Conservation (phyloP, 2,797 vertebrate genomes). For the Gila robusta region DNA sequence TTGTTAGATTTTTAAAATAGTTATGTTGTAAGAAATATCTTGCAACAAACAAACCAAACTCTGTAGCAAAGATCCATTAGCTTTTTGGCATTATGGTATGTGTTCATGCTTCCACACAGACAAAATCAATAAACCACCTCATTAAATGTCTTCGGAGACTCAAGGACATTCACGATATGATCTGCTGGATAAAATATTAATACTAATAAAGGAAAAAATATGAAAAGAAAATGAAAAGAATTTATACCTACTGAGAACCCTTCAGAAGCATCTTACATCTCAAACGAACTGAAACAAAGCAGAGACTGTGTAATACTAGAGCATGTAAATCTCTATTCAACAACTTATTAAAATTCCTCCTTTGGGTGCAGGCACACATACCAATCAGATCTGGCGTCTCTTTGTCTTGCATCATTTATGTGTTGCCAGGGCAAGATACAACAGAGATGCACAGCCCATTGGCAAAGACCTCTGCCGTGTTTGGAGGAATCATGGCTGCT, state of each 20-base stretch:
- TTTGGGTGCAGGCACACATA: constrained; percentile 46
- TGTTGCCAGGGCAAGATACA: constrained; percentile 69
- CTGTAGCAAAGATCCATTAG: constrained; percentile 9
- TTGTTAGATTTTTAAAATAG: constrained; percentile 12
- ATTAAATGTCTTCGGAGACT: constrained; percentile 27
- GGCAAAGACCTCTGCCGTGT: constrained; percentile 60
- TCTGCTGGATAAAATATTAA: not conserved
- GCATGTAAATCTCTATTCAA: constrained; percentile 44
- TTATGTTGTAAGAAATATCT: not conserved
- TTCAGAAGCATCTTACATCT: constrained; percentile 9
- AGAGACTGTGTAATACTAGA: constrained; percentile 30
- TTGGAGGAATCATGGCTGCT: constrained; percentile 54
- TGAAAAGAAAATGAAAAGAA: constrained; percentile 17
- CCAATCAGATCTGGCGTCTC: constrained; percentile 67
- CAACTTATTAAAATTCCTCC: constrained; percentile 51
- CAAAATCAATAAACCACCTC: constrained; percentile 36
- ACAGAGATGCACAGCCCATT: constrained; percentile 64
- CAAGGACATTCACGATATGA: constrained; percentile 24
- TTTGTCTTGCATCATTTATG: constrained; percentile 79
- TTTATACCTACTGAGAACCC: not conserved
- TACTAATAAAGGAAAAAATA: not conserved
- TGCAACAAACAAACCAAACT: not conserved
- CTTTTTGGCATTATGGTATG: not conserved
- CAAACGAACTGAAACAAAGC: constrained; percentile 26
- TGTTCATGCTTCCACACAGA: constrained; percentile 11